Evolutionary conservation across 2,113 vertebrate species (phyloP).

Genomic region (Casuarius casuarius): DNA sequence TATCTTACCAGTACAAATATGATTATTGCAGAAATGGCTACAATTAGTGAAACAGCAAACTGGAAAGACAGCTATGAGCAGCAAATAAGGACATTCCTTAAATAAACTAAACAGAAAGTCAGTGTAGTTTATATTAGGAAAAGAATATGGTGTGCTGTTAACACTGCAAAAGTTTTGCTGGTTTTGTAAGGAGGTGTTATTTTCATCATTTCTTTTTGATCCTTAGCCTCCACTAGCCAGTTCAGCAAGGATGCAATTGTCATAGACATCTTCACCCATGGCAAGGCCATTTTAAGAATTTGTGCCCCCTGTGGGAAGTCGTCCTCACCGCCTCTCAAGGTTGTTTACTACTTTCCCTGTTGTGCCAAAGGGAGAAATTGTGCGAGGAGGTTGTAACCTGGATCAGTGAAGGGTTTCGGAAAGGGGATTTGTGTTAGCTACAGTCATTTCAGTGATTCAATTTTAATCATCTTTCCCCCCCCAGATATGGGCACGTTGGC

Average conservation of each 20-base stretch:
- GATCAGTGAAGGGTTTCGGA: background rate
- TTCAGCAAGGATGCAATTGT: background rate
- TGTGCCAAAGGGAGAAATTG: background rate
- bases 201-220: background rate
- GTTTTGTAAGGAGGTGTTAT: background rate
- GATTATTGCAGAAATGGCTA: background rate
- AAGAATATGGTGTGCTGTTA: background rate
- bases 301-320: background rate
- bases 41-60: background rate
- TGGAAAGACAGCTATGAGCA: background rate
- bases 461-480: background rate
- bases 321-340: background rate
- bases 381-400: background rate
- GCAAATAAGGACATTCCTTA: background rate
- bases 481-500: rapidly evolving
- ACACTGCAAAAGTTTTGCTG: background rate
- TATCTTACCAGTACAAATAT: background rate
- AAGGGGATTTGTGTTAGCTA: background rate
- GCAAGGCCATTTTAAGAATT: background rate
- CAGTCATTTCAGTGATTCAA: background rate
- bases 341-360: background rate
- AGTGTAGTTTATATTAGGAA: background rate
- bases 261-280: background rate
- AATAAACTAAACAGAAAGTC: background rate
- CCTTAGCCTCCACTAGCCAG: background rate